phyloP scores from a whole-genome alignment of 2,888 invertebrate genomes.

The Blomia tropicalis region DNA sequence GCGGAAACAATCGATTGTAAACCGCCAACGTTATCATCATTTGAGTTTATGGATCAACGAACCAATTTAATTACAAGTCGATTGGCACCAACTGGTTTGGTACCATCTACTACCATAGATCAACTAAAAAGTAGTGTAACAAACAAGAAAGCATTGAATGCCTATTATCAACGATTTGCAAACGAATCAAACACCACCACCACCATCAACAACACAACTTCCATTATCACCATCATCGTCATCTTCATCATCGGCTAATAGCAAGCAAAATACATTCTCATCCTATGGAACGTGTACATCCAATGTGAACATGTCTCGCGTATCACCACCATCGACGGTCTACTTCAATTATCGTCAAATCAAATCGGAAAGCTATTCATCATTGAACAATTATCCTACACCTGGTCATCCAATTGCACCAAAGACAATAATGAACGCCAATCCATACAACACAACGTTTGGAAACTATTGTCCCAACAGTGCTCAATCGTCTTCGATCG shows the following conservation, averaged over 20 bases:
- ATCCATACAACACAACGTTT: background rate
- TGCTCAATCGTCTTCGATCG: background rate
- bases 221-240: slow-evolving; percentile 6
- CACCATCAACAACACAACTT: no score
- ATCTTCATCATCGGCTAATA: slow-evolving; percentile 16
- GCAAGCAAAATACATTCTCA: background rate
- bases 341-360: slow-evolving; percentile 18
- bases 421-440: background rate
- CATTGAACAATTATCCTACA: slow-evolving; percentile 3
- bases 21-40: background rate
- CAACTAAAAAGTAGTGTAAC: no score
- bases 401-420: no score
- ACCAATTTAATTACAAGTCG: no score
- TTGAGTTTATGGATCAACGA: no score
- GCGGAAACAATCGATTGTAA: background rate
- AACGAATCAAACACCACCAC: background rate
- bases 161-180: background rate
- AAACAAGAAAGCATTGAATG: background rate
- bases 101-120: background rate
- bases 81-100: no score
- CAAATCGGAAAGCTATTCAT: slow-evolving; percentile 3
- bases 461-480: background rate
- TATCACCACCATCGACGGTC: slow-evolving; percentile 6
- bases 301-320: background rate
- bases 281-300: background rate